A percentile compares a stretch with the other conserved stretches of the same genome.
Evolutionary conservation across 2,797 vertebrate species (phyloP).

Genomic region (Cichlasoma orientale): DNA sequence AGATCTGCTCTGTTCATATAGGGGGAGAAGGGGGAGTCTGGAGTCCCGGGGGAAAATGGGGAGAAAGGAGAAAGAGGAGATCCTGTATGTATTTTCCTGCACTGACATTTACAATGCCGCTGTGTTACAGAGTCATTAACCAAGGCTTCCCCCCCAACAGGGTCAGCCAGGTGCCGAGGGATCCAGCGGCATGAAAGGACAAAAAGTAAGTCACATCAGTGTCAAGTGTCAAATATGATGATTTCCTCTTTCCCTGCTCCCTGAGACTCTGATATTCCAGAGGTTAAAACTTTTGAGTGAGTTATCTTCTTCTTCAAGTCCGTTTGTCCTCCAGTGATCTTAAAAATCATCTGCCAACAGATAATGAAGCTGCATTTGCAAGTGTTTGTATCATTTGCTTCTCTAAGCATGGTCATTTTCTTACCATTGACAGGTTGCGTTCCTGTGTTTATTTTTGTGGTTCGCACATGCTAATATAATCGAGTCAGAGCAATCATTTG

Average conservation of each 20-base stretch:
- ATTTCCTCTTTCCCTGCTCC: conserved; percentile 41
- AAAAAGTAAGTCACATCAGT: conserved; percentile 83
- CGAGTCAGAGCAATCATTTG: not conserved
- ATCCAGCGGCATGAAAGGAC: conserved; percentile 79
- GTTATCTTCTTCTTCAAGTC: conserved; percentile 18
- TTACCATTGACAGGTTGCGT: not conserved
- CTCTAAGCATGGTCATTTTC: not conserved
- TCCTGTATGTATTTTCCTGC: conserved; percentile 80
- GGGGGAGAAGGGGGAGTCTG: conserved; percentile 81
- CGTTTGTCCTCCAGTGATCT: conserved; percentile 13
- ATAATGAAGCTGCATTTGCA: conserved; percentile 19
- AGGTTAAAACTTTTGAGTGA: conserved; percentile 23
- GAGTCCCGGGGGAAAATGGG: conserved; percentile 80
- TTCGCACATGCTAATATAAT: not conserved
- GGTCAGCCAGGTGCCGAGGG: conserved; percentile 80
- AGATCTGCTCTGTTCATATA: conserved; percentile 67
- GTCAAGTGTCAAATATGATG: conserved; percentile 61
- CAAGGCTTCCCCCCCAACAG: conserved; percentile 68
- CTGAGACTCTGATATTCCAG: conserved; percentile 11
- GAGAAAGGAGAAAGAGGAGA: conserved; percentile 87
- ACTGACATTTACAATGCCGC: conserved; percentile 61
- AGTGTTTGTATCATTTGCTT: conserved; percentile 14
- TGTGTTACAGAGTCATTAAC: conserved; percentile 71
- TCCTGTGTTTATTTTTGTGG: too few relatives aligned
- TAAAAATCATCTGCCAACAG: conserved; percentile 24